Evolutionary conservation across 64 coral and sea anemone species (phyloP).

Genomic region (Dendronephthya gigantea): DNA sequence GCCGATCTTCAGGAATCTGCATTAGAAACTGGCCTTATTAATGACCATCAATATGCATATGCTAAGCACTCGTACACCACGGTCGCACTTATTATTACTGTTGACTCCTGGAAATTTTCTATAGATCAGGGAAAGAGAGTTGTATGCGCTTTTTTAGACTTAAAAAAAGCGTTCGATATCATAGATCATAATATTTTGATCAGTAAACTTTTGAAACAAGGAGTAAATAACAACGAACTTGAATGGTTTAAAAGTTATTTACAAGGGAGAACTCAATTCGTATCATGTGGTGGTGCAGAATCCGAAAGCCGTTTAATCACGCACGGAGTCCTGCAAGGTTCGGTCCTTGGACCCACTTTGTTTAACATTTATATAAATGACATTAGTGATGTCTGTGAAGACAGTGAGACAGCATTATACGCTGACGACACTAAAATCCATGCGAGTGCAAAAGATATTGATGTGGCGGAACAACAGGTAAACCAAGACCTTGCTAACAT

Average conservation of each 20-base stretch:
- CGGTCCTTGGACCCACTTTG: background rate
- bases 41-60: background rate
- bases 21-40: background rate
- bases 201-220: conserved; percentile 19
- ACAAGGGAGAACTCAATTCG: conserved; percentile 12
- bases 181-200: conserved; percentile 30
- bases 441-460: background rate
- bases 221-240: conserved; percentile 19
- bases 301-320: background rate
- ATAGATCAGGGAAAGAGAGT: conserved; percentile 20
- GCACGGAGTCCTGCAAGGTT: conserved; percentile 14
- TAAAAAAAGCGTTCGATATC: conserved; percentile 19
- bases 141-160: conserved; percentile 25
- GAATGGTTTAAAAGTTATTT: conserved; percentile 30
- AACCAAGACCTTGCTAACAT: background rate
- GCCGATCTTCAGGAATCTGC: conserved; percentile 10
- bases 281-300: background rate
- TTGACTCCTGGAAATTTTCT: conserved; percentile 27
- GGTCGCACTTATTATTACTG: conserved; percentile 24
- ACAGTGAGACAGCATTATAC: background rate
- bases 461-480: background rate
- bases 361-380: background rate
- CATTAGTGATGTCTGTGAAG: background rate
- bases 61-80: conserved; percentile 17
- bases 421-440: background rate